Evolutionary conservation across 2,888 invertebrate genomes (phyloP).

Genomic region (Leptinotarsa peninsularis): DNA sequence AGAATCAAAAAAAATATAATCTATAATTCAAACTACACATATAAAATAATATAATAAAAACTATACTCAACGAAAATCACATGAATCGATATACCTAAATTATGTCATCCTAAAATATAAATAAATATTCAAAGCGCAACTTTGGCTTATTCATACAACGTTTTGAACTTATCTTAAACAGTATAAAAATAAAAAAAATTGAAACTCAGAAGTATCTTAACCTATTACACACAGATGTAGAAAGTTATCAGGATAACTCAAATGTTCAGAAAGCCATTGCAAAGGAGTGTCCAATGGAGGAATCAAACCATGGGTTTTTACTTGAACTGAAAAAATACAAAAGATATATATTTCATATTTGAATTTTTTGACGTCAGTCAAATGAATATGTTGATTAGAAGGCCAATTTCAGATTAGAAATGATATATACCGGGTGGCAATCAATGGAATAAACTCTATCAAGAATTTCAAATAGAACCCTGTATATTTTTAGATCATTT

Average conservation of each 20-base stretch:
- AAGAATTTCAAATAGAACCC: too few relatives aligned
- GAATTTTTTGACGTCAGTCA: too few relatives aligned
- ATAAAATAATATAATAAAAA: too few relatives aligned
- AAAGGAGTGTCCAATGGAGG: slow-evolving; percentile 90
- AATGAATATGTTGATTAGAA: too few relatives aligned
- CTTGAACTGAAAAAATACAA: slow-evolving; percentile 72
- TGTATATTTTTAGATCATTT: too few relatives aligned
- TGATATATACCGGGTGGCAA: too few relatives aligned
- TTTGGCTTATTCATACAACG: not conserved
- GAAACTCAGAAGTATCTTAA: not conserved
- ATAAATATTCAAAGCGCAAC: not conserved
- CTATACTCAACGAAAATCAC: not conserved
- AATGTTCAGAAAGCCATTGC: slow-evolving; percentile 97
- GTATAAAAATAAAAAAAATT: slow-evolving; percentile 14
- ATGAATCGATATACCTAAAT: not conserved
- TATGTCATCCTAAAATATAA: not conserved
- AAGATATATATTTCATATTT: slow-evolving; percentile 15
- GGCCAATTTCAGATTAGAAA: too few relatives aligned
- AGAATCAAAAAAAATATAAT: too few relatives aligned
- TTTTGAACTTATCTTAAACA: not conserved
- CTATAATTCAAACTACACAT: too few relatives aligned
- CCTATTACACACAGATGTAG: slow-evolving; percentile 81
- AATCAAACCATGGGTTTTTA: slow-evolving; percentile 90
- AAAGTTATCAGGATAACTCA: slow-evolving; percentile 99
- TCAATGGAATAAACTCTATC: too few relatives aligned